phyloP scores from a whole-genome alignment of 2,797 vertebrate genomes.

The Gambusia yucatana region DNA sequence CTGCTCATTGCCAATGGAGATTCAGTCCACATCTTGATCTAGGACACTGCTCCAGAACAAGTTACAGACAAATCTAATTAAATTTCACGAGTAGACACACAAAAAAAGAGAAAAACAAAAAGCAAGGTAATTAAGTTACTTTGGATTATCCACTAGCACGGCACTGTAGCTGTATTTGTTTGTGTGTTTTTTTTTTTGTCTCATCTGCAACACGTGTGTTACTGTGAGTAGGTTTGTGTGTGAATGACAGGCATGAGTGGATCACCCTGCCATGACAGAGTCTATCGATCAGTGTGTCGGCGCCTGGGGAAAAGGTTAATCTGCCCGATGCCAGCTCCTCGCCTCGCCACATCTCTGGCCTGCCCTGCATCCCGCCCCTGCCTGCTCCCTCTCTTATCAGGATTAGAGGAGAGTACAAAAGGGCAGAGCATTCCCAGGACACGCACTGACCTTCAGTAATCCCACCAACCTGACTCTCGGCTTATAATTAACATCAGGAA shows the following conservation, averaged over 20 bases:
- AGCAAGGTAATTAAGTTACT: background rate
- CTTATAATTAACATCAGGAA: conserved; percentile 85
- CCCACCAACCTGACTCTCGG: conserved; percentile 84
- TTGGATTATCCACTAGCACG: conserved; percentile 2
- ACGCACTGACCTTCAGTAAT: conserved; percentile 91
- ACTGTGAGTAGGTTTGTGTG: conserved; percentile 42
- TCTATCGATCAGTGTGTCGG: conserved; percentile 84
- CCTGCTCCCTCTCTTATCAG: conserved; percentile 83
- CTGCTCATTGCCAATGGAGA: background rate
- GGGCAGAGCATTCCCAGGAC: conserved; percentile 94
- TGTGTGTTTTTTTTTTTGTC: conserved; percentile 21
- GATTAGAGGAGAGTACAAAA: conserved; percentile 87
- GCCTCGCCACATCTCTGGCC: conserved; percentile 70
- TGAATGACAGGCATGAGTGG: conserved; percentile 76
- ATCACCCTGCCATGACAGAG: conserved; percentile 81
- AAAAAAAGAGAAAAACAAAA: background rate
- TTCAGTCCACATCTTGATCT: background rate
- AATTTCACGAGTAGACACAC: background rate
- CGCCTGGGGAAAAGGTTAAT: conserved; percentile 85
- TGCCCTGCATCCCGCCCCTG: conserved; percentile 62
- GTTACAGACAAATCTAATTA: background rate
- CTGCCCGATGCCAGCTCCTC: conserved; percentile 69
- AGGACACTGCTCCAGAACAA: background rate
- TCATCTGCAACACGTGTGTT: conserved; percentile 24
- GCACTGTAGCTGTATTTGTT: conserved; percentile 3